A percentile compares a stretch with the other conserved stretches of the same genome.
These are phyloP conservation scores for Cavia porcellus DNA, from an alignment of 2,113 vertebrate genomes.

Conservation along the genomic window DNA sequence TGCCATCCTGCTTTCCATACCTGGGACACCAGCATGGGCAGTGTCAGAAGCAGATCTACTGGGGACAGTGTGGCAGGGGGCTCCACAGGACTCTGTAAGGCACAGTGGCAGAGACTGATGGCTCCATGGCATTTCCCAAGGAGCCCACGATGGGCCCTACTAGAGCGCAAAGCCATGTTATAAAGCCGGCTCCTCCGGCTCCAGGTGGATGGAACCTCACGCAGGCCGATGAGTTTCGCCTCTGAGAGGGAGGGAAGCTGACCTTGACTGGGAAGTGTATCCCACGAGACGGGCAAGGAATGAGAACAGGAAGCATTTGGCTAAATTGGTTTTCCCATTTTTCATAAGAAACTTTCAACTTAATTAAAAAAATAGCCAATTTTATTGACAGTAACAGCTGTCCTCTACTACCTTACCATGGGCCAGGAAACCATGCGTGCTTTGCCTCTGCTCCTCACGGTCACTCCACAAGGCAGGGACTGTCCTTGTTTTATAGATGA, in stretches of 20 bases:
- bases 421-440: conserved; percentile 14
- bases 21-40: neutral
- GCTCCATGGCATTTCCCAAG: neutral
- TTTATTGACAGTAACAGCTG: conserved; percentile 73
- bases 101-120: neutral
- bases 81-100: rapidly evolving
- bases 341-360: conserved; percentile 70
- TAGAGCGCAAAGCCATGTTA: neutral
- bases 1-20: neutral
- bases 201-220: neutral
- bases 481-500: neutral
- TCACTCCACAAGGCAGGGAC: neutral
- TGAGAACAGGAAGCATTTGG: conserved; percentile 49
- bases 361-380: conserved; percentile 68
- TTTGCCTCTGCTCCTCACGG: neutral
- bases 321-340: conserved; percentile 73
- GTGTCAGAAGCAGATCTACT: neutral
- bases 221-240: neutral
- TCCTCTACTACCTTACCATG: conserved; percentile 54
- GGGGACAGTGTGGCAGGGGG: neutral
- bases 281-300: conserved; percentile 26
- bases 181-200: conserved; percentile 4
- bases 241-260: conserved; percentile 57
- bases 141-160: neutral
- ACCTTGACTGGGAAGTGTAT: neutral